Conservation (phyloP, 2,888 invertebrate species). For the Hirtodrosophila confusa region DNA sequence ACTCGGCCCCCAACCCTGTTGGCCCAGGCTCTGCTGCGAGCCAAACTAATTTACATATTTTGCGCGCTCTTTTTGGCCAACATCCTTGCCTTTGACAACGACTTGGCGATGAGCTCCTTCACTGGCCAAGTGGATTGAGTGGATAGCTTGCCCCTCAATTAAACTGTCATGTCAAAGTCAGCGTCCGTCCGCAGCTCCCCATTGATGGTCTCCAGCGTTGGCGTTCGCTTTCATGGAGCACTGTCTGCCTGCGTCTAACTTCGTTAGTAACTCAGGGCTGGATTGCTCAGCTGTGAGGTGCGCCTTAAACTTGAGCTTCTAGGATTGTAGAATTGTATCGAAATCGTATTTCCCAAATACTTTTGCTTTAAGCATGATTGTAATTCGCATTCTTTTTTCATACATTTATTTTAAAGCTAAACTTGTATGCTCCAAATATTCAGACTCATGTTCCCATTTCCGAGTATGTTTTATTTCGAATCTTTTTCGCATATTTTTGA, state of each 20-base stretch:
- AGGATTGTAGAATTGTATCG: too few relatives aligned
- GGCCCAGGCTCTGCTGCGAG: constrained; percentile 26
- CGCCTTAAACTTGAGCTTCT: too few relatives aligned
- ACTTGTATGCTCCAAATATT: too few relatives aligned
- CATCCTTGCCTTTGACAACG: constrained; percentile 17
- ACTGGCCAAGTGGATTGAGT: background rate
- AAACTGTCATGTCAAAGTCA: constrained; percentile 76
- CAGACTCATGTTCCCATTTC: too few relatives aligned
- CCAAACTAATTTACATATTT: constrained; percentile 73
- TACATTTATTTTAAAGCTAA: too few relatives aligned
- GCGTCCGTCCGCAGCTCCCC: constrained; percentile 49
- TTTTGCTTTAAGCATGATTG: too few relatives aligned
- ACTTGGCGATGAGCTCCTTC: constrained; percentile 2
- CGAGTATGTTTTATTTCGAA: too few relatives aligned
- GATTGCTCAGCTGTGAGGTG: constrained; percentile 10
- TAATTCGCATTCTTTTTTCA: too few relatives aligned
- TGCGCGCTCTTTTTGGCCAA: constrained; percentile 10
- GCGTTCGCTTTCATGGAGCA: background rate
- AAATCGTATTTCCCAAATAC: too few relatives aligned
- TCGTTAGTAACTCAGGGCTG: constrained; percentile 18
- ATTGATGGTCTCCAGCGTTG: constrained; percentile 28
- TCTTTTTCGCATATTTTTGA: too few relatives aligned
- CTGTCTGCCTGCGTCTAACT: constrained; percentile 17
- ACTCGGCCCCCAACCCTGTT: background rate
- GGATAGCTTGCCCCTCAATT: constrained; percentile 59